Conservation (phyloP, 2,888 invertebrate species). For the Cantharis rufa region DNA sequence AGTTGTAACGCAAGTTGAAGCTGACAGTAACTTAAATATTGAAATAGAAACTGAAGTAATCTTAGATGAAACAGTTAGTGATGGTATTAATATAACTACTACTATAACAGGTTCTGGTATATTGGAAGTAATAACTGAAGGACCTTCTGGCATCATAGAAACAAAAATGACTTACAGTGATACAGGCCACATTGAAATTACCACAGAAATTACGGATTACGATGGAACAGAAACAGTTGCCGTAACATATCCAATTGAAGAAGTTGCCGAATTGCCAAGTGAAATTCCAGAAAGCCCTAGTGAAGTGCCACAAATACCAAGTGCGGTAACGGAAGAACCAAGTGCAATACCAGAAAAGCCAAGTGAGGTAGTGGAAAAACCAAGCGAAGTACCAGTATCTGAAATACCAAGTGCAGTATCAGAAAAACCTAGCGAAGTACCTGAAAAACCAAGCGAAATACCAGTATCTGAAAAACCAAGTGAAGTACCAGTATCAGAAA, state of each 20-base stretch:
- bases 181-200: constrained; percentile 51
- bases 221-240: background rate
- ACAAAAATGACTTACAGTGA: constrained; percentile 48
- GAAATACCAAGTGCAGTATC: too few species aligned
- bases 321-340: too few species aligned
- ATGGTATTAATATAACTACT: constrained; percentile 47
- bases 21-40: constrained; percentile 38
- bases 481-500: background rate
- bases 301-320: too few species aligned
- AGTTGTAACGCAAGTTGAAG: constrained; percentile 27
- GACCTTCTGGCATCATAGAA: constrained; percentile 50
- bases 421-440: too few species aligned
- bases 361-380: too few species aligned
- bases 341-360: too few species aligned
- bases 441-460: too few species aligned
- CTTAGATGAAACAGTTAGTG: background rate
- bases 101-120: constrained; percentile 49
- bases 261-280: background rate
- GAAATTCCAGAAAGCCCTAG: too few species aligned
- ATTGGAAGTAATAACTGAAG: constrained; percentile 51
- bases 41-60: constrained; percentile 38
- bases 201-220: constrained; percentile 42
- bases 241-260: background rate
- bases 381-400: too few species aligned
- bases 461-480: background rate